Evolutionary conservation across 1,140 invertebrate species (phyloP).

Genomic region (Nixonia krombeini): DNA sequence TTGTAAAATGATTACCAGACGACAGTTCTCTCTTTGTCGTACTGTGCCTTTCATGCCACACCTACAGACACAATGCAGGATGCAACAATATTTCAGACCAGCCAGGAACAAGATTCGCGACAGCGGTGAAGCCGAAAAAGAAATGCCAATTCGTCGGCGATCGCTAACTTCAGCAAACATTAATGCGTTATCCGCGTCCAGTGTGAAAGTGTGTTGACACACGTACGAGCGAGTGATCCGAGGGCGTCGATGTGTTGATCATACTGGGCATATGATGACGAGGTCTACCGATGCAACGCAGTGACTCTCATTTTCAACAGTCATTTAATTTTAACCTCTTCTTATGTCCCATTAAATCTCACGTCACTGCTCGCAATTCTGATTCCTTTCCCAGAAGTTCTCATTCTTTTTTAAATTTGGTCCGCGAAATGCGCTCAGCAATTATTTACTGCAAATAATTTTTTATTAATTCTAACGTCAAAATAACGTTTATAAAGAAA

Average conservation of each 20-base stretch:
- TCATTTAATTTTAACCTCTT: too few relatives aligned
- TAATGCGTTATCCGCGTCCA: slow-evolving; percentile 49
- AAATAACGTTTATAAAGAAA: too few relatives aligned
- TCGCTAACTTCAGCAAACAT: slow-evolving; percentile 53
- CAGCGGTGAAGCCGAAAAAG: slow-evolving; percentile 42
- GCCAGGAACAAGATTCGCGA: slow-evolving; percentile 56
- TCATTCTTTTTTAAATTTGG: too few relatives aligned
- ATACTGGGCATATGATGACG: slow-evolving; percentile 52
- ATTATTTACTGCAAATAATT: too few relatives aligned
- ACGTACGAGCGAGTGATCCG: slow-evolving; percentile 28
- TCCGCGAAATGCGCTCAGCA: too few relatives aligned
- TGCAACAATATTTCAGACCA: slow-evolving; percentile 56
- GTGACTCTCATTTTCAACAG: slow-evolving; percentile 46
- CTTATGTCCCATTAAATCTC: background rate
- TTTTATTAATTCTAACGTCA: too few relatives aligned
- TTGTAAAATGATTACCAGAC: slow-evolving; percentile 12
- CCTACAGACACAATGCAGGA: slow-evolving; percentile 22
- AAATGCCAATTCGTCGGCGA: slow-evolving; percentile 50
- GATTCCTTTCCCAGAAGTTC: too few relatives aligned
- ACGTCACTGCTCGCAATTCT: slow-evolving; percentile 15
- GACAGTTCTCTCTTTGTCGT: slow-evolving; percentile 14
- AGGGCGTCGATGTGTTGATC: slow-evolving; percentile 52
- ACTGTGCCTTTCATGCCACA: slow-evolving; percentile 21
- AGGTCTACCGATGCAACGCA: slow-evolving; percentile 47
- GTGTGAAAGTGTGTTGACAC: slow-evolving; percentile 36